Conservation (phyloP, 2,113 vertebrate genomes). For the Cercocebus atys region DNA sequence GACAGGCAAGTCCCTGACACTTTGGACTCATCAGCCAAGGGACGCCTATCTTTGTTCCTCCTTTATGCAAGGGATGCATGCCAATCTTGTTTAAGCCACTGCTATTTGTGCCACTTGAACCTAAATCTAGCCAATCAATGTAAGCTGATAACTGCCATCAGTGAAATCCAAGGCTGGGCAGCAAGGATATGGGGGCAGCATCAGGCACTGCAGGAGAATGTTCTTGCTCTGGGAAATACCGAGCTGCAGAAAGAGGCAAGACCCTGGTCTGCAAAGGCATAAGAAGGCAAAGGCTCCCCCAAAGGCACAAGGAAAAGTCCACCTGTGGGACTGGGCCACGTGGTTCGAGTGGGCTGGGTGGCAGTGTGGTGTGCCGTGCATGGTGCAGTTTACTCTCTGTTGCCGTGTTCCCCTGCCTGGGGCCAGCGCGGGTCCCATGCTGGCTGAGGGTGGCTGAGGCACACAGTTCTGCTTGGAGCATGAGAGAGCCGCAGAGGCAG, state of each 20-base stretch:
- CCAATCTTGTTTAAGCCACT: neutral
- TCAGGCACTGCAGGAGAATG: neutral
- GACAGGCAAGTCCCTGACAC: neutral
- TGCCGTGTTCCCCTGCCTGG: neutral
- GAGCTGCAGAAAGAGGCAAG: neutral
- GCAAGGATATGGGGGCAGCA: neutral
- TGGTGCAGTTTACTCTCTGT: no score
- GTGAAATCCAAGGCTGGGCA: neutral
- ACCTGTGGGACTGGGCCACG: no score
- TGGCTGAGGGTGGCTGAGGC: neutral
- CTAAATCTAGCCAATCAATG: neutral
- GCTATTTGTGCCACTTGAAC: neutral
- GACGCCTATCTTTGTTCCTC: neutral
- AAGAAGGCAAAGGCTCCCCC: neutral
- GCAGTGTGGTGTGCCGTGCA: neutral
- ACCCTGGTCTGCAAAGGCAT: neutral
- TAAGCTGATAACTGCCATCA: neutral
- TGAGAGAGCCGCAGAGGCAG: neutral
- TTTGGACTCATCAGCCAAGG: neutral
- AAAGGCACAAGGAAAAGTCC: neutral
- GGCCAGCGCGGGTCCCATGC: neutral
- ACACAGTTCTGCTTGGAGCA: neutral
- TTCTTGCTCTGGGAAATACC: neutral
- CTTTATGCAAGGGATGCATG: neutral
- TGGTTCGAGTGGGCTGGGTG: neutral